These are phyloP conservation scores for Ylistrum balloti DNA, from an alignment of 1,140 invertebrate genomes.

Conservation along the genomic window DNA sequence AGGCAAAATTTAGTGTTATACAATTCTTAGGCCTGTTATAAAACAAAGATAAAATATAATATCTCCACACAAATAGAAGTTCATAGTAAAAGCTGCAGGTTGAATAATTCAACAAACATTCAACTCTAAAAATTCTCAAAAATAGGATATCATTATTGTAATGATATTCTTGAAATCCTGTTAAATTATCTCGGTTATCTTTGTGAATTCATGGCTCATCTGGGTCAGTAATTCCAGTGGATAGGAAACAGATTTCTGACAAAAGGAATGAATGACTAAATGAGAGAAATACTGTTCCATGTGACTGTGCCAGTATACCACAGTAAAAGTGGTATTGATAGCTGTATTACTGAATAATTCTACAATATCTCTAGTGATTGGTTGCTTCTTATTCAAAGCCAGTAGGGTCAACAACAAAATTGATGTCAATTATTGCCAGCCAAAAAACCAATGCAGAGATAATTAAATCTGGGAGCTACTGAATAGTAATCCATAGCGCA, in stretches of 20 bases:
- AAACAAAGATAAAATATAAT: too few species aligned
- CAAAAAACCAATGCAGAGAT: not conserved
- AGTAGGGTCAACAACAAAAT: conserved; percentile 30
- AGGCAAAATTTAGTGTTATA: too few species aligned
- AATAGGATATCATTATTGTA: not conserved
- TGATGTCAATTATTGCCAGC: conserved; percentile 13
- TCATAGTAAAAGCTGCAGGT: too few species aligned
- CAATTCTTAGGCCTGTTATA: too few species aligned
- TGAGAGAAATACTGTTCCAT: not conserved
- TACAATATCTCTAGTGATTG: not conserved
- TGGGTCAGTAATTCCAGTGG: not conserved
- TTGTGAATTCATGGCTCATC: not conserved
- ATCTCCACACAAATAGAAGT: too few species aligned
- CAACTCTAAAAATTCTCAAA: not conserved
- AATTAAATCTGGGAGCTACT: not conserved
- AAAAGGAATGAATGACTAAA: not conserved
- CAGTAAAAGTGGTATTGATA: not conserved
- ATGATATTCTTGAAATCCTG: not conserved
- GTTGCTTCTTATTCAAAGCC: not conserved
- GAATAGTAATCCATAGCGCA: not conserved
- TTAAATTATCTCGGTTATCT: not conserved
- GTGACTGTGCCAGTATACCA: not conserved
- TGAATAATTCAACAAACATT: not conserved
- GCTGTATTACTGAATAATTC: not conserved
- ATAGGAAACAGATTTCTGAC: conserved; percentile 15